A percentile compares a stretch with the other conserved stretches of the same genome.
phyloP scores from a whole-genome alignment of 2,888 invertebrate genomes.

The Idaea biselata region DNA sequence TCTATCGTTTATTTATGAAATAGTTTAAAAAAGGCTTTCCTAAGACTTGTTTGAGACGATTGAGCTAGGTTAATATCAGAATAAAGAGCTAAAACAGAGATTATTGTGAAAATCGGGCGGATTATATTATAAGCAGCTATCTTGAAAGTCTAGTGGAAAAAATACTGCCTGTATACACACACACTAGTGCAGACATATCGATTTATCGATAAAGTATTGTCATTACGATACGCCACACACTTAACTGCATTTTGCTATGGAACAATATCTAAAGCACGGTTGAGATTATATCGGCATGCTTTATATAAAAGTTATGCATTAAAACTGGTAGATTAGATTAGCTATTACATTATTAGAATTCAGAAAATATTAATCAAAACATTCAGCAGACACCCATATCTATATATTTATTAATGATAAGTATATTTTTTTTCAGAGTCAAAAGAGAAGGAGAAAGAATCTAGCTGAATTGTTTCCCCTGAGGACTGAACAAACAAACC shows the following conservation, averaged over 20 bases:
- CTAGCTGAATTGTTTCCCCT: constrained; percentile 82
- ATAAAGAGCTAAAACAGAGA: too few relatives aligned
- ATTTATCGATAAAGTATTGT: constrained; percentile 5
- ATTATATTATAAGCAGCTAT: constrained; percentile 6
- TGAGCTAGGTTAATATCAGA: too few relatives aligned
- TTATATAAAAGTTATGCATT: constrained; percentile 14
- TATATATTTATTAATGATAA: too few relatives aligned
- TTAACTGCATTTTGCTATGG: constrained; percentile 12
- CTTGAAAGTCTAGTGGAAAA: constrained; percentile 6
- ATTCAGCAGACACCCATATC: too few relatives aligned
- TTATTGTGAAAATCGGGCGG: background rate
- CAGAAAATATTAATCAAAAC: background rate
- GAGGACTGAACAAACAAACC: constrained; percentile 75
- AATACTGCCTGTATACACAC: constrained; percentile 4
- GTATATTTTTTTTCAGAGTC: constrained; percentile 77
- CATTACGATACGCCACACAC: background rate
- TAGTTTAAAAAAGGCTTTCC: too few relatives aligned
- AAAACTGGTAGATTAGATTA: constrained; percentile 3
- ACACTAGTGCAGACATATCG: constrained; percentile 7
- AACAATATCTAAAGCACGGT: background rate
- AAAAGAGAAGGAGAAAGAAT: constrained; percentile 85
- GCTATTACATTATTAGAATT: background rate
- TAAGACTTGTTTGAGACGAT: too few relatives aligned
- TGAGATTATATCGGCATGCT: constrained; percentile 3
- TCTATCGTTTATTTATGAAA: too few relatives aligned